A percentile compares a stretch with the other conserved stretches of the same genome.
Conservation (phyloP, 2,888 invertebrate genomes). For the Aspidapion aeneum region DNA sequence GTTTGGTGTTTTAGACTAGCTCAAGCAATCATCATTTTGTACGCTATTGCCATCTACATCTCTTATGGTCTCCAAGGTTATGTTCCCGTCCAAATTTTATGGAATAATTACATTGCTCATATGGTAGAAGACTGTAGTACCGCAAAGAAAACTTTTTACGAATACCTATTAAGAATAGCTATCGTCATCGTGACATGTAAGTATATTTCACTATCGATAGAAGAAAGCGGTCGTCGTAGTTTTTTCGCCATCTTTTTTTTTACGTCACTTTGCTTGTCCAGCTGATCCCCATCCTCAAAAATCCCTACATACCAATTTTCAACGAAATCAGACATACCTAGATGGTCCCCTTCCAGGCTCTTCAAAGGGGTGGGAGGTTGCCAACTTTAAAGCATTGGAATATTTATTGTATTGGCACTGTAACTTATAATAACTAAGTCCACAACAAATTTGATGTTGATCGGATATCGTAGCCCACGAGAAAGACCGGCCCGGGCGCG, state of each 20-base stretch:
- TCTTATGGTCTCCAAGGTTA: constrained; percentile 87
- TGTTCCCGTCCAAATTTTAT: constrained; percentile 80
- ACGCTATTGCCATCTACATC: constrained; percentile 70
- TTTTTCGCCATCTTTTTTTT: constrained; percentile 2
- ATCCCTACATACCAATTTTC: no score
- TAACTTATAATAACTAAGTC: no score
- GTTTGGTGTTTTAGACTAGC: no score
- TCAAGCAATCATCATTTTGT: constrained; percentile 58
- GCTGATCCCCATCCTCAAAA: neutral
- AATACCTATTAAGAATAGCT: constrained; percentile 44
- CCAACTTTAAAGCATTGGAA: no score
- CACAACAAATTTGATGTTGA: no score
- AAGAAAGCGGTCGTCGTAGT: neutral
- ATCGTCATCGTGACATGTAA: constrained; percentile 48
- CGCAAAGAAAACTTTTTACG: constrained; percentile 37
- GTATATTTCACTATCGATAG: constrained; percentile 30
- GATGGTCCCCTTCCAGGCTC: no score
- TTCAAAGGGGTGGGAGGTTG: no score
- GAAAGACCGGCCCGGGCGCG: no score
- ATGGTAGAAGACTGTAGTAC: constrained; percentile 38
- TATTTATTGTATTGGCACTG: no score
- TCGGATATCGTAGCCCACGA: no score
- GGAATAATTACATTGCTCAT: constrained; percentile 52
- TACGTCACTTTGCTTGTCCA: neutral
- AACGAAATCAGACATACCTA: no score